phyloP scores from a whole-genome alignment of 2,113 vertebrate genomes.

The Eurystomus gularis region DNA sequence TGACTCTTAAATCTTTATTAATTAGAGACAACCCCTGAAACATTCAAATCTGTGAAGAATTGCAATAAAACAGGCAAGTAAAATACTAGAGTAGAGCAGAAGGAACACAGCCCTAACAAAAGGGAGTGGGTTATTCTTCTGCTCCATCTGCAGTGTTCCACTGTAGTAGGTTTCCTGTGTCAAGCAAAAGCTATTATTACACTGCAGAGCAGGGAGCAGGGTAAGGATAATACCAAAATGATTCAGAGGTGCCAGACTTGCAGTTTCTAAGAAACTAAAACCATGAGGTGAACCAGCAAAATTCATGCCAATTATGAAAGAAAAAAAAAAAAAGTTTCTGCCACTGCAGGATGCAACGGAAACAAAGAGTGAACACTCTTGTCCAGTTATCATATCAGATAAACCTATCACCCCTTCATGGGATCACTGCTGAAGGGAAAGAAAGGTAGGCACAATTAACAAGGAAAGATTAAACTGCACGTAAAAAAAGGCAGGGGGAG shows the following conservation, averaged over 20 bases:
- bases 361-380: not conserved
- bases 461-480: not conserved
- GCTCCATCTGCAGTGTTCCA: slow-evolving; percentile 61
- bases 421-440: not conserved
- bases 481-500: not conserved
- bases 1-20: not conserved
- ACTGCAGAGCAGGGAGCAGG: slow-evolving; percentile 31
- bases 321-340: not conserved
- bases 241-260: slow-evolving; percentile 61
- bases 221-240: slow-evolving; percentile 59
- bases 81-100: slow-evolving; percentile 35
- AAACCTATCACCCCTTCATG: not conserved
- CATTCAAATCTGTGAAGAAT: not conserved
- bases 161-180: slow-evolving; percentile 55
- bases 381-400: not conserved
- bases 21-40: not conserved
- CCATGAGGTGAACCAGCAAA: slow-evolving; percentile 39
- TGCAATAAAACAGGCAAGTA: not conserved
- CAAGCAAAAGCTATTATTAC: slow-evolving; percentile 63
- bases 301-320: not conserved
- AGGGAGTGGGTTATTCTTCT: slow-evolving; percentile 49
- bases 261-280: slow-evolving; percentile 50
- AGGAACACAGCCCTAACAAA: slow-evolving; percentile 46
- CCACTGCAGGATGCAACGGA: not conserved
- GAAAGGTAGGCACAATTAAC: not conserved